These are phyloP conservation scores for Thalassaphorura encarpata DNA, from an alignment of 1,140 invertebrate genomes.

Conservation along the genomic window DNA sequence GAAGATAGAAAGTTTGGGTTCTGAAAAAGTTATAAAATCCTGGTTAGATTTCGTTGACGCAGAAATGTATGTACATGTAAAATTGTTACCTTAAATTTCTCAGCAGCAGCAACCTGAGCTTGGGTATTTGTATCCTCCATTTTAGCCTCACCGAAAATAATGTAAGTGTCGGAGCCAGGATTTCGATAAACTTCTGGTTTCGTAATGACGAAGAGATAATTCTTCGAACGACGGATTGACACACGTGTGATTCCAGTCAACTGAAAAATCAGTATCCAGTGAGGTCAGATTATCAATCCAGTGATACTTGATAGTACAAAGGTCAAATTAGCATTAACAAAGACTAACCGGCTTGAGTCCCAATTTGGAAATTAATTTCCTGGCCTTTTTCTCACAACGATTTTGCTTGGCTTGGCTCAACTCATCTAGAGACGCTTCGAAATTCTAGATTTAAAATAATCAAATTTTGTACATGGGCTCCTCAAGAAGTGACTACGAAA, in stretches of 20 bases:
- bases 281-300: neutral
- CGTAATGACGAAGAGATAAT: conserved; percentile 98
- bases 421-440: conserved; percentile 68
- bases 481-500: neutral
- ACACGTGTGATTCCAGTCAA: conserved; percentile 93
- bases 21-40: conserved; percentile 36
- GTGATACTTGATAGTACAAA: neutral
- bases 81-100: conserved; percentile 79
- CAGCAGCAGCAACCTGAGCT: conserved; percentile 95
- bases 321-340: neutral
- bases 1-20: conserved; percentile 48
- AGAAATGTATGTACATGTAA: conserved; percentile 16
- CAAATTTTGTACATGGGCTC: neutral
- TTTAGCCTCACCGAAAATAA: conserved; percentile 99
- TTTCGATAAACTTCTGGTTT: conserved; percentile 99
- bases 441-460: conserved; percentile 48
- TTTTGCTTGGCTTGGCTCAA: conserved; percentile 95
- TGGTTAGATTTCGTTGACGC: neutral
- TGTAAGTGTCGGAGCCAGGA: conserved; percentile 97
- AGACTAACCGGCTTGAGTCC: conserved; percentile 77
- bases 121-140: conserved; percentile 99
- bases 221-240: conserved; percentile 98
- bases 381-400: conserved; percentile 95
- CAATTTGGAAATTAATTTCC: conserved; percentile 98
- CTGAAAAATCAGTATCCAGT: conserved; percentile 38